Evolutionary conservation across 2,797 vertebrate genomes (phyloP), one percentile per base, ranked within the genome.

Genomic region (Chrosomus eos): DNA sequence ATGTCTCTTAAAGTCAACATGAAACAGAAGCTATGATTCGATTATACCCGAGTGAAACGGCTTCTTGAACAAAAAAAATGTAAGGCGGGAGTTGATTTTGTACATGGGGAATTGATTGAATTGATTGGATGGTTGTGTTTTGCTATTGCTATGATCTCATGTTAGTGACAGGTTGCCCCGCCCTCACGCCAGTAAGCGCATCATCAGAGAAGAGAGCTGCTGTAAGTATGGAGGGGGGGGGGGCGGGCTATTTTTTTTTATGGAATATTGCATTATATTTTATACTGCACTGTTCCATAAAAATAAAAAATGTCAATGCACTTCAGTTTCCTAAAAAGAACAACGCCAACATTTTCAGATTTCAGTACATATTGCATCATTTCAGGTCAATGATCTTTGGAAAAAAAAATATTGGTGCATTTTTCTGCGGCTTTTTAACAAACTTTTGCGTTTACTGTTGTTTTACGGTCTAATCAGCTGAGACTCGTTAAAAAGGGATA

Each of bases 401-500:
- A 7, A 10, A 28, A 64, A 3, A 8, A 14, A 64, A 64, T 16
- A 64, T 7, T 26, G 60, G 60, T 31, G 26, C 14, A 31, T 64
- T 31, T 48, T 58, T 55, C 33, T 38, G 21, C 14, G n/a, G 45
- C 33, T 9, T 71, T 58, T 70, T 81, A 71, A 28, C 6, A 7
- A 55, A 26, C 33, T 26, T 55, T 70, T 58, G 51, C 19, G 11
- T 43, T 81, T 71, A 71, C 23, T 40, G 43, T 48, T 48, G 26
- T 79, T 79, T 67, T 66, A 80, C 7, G 48, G 4, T 51, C 21
- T 36, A 10, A 80, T 48, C 40, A 80, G 28, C 67, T n/a, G 62
- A 51, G 28, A 80, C 40, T 43, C 60, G 58, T 64, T 43, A 55
- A 81, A 81, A 36, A 68, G 13, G 36, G 28, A 13, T 71, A 14